phyloP scores from a whole-genome alignment of 2,113 vertebrate genomes.

The Petroica traversi region DNA sequence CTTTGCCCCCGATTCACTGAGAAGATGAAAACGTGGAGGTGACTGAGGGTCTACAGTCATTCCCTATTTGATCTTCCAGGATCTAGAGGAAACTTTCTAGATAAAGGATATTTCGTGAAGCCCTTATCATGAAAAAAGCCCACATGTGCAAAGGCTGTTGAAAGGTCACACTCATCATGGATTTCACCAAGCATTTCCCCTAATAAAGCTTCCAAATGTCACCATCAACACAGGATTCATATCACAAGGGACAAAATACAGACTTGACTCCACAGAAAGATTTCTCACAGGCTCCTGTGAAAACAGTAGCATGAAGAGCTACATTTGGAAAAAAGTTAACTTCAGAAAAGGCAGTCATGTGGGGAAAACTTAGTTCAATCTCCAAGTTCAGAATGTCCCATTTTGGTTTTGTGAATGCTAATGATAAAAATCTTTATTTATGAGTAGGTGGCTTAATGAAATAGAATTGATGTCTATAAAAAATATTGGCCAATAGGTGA shows the following conservation, averaged over 20 bases:
- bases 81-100: background rate
- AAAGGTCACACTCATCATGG: background rate
- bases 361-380: background rate
- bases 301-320: background rate
- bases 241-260: background rate
- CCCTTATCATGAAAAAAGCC: background rate
- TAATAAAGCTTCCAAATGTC: background rate
- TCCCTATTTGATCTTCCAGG: background rate
- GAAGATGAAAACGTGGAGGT: background rate
- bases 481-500: background rate
- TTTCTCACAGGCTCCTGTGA: background rate
- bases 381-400: background rate
- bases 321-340: background rate
- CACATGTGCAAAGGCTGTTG: background rate
- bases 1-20: background rate
- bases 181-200: background rate
- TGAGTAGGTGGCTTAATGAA: background rate
- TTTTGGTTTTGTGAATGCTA: background rate
- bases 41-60: background rate
- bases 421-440: background rate
- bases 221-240: background rate
- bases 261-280: background rate
- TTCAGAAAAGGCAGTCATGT: background rate
- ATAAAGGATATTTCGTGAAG: background rate
- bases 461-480: background rate